phyloP scores from a whole-genome alignment of 2,888 invertebrate genomes.

The Muschampia plurimacula region DNA sequence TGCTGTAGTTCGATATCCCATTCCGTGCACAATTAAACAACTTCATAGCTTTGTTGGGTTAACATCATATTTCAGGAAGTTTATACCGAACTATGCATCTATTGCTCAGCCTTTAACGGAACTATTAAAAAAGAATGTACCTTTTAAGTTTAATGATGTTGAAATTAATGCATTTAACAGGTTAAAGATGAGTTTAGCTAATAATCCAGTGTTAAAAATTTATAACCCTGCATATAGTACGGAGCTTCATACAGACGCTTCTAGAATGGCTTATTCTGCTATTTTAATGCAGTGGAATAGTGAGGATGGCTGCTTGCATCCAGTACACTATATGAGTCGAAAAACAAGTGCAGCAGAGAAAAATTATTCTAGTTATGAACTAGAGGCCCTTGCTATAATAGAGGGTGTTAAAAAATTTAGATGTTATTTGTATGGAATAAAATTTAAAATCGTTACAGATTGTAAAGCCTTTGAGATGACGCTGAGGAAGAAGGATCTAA shows the following conservation, averaged over 20 bases:
- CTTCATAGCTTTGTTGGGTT: too few species aligned
- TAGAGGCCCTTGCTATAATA: not conserved
- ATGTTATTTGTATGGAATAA: conserved; percentile 45
- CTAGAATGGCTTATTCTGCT: conserved; percentile 6
- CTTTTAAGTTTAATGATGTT: too few species aligned
- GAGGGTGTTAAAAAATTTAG: conserved; percentile 39
- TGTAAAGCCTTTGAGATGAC: conserved; percentile 46
- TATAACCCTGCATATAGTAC: not conserved
- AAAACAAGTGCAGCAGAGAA: conserved; percentile 22
- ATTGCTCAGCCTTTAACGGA: too few species aligned
- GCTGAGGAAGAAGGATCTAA: conserved; percentile 48
- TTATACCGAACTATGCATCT: too few species aligned
- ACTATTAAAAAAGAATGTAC: too few species aligned
- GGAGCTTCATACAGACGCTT: conserved; percentile 15
- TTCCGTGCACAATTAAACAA: too few species aligned
- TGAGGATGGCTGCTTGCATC: conserved; percentile 19
- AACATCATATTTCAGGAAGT: too few species aligned
- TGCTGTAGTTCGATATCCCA: too few species aligned
- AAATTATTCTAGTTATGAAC: conserved; percentile 8
- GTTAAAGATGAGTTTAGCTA: conserved; percentile 15
- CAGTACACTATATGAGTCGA: conserved; percentile 31
- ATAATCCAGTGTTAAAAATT: conserved; percentile 24
- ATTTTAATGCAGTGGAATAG: conserved; percentile 11
- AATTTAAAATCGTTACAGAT: conserved; percentile 49
- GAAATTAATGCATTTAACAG: not conserved